phyloP scores from a whole-genome alignment of 2,888 invertebrate species.

The Diadromus collaris region DNA sequence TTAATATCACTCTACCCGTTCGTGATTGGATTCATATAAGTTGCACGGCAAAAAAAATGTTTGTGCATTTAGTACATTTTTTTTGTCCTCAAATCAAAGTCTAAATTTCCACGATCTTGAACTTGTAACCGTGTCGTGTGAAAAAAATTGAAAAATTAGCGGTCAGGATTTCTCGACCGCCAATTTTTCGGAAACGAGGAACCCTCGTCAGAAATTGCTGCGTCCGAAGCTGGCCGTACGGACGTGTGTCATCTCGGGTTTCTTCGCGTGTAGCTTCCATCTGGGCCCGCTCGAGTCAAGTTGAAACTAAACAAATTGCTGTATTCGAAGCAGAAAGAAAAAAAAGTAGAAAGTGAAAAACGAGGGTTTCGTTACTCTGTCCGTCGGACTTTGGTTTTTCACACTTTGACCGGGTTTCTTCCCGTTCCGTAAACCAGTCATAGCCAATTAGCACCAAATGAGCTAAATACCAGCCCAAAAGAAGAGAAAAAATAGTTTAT shows the following conservation, averaged over 20 bases:
- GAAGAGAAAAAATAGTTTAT: too few species aligned
- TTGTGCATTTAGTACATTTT: too few species aligned
- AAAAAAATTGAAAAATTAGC: too few species aligned
- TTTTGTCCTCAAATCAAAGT: neutral
- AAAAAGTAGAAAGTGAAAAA: constrained; percentile 32
- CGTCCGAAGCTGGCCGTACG: constrained; percentile 6
- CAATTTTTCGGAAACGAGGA: constrained; percentile 45
- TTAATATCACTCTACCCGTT: too few species aligned
- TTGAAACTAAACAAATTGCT: constrained; percentile 75
- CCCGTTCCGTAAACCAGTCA: neutral
- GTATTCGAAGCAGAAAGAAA: constrained; percentile 32
- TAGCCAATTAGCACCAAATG: constrained; percentile 21
- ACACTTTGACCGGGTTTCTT: constrained; percentile 16
- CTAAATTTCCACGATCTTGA: neutral
- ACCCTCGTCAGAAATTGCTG: constrained; percentile 46
- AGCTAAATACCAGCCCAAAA: neutral
- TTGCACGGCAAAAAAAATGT: too few species aligned
- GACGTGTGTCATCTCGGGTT: constrained; percentile 56
- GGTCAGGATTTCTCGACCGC: constrained; percentile 27
- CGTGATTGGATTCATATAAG: too few species aligned
- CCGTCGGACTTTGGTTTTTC: constrained; percentile 32
- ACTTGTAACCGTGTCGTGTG: neutral
- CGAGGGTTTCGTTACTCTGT: constrained; percentile 47
- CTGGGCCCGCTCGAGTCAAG: constrained; percentile 67
- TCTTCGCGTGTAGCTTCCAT: constrained; percentile 49